Evolutionary conservation across 2,888 invertebrate species (phyloP).

Genomic region (Agrochola litura): DNA sequence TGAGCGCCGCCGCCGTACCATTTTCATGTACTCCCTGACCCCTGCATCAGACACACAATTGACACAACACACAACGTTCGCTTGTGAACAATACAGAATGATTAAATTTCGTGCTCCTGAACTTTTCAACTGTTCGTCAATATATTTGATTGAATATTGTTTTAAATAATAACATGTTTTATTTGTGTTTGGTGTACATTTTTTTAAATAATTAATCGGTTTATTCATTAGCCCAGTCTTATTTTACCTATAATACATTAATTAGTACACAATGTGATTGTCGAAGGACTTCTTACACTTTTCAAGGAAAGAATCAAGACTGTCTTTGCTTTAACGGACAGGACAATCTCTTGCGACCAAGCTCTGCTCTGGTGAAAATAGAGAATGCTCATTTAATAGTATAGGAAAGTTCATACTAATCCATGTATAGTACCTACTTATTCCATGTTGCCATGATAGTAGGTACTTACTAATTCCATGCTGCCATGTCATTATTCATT

Average conservation of each 20-base stretch:
- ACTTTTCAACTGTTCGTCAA: constrained; percentile 6
- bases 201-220: background rate
- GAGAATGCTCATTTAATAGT: too few species aligned
- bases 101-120: constrained; percentile 22
- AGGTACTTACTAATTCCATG: too few species aligned
- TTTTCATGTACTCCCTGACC: constrained; percentile 1
- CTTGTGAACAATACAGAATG: background rate
- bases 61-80: constrained; percentile 1
- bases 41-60: background rate
- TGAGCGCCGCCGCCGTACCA: constrained; percentile 16
- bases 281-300: background rate
- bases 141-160: constrained; percentile 25
- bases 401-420: too few species aligned
- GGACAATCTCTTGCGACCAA: too few species aligned
- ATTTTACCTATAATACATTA: background rate
- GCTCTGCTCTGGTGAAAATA: too few species aligned
- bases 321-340: too few species aligned
- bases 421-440: too few species aligned
- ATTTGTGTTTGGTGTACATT: background rate
- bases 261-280: background rate
- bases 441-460: too few species aligned
- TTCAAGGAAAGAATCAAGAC: background rate
- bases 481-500: too few species aligned
- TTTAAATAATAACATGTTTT: constrained; percentile 7
- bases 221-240: background rate